These are phyloP conservation scores for Chloebia gouldiae DNA, from an alignment of 2,113 vertebrate genomes.

Conservation along the genomic window DNA sequence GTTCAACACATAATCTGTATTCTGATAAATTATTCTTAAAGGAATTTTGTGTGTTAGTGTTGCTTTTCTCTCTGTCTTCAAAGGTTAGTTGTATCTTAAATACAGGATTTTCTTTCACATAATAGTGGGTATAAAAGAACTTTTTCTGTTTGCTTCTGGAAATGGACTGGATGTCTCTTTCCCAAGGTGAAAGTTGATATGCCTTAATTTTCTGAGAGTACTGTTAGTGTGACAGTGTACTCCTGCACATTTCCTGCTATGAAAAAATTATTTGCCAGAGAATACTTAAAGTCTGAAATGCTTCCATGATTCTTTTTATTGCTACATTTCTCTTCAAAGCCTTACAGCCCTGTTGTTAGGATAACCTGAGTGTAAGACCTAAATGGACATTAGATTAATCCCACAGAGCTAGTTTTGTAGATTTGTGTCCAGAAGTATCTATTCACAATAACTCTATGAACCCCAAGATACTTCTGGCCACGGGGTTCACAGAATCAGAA, in stretches of 20 bases:
- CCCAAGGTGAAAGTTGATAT: not conserved
- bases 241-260: not conserved
- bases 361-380: not conserved
- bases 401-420: not conserved
- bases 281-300: not conserved
- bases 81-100: not conserved
- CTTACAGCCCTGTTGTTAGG: accelerated
- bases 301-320: not conserved
- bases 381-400: not conserved
- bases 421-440: not conserved
- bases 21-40: not conserved
- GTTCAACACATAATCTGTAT: not conserved
- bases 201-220: not conserved
- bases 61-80: not conserved
- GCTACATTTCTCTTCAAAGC: not conserved
- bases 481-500: not conserved
- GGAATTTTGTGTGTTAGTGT: not conserved
- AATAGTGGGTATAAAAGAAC: not conserved
- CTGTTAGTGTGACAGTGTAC: not conserved
- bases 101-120: not conserved
- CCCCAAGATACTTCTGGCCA: not conserved
- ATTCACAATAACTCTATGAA: not conserved
- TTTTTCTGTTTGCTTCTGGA: not conserved
- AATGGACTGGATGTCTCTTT: not conserved
- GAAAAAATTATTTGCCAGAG: not conserved